A percentile compares a stretch with the other conserved stretches of the same genome.
phyloP scores from a whole-genome alignment of 2,113 vertebrate genomes.

The Semnornis frantzii region DNA sequence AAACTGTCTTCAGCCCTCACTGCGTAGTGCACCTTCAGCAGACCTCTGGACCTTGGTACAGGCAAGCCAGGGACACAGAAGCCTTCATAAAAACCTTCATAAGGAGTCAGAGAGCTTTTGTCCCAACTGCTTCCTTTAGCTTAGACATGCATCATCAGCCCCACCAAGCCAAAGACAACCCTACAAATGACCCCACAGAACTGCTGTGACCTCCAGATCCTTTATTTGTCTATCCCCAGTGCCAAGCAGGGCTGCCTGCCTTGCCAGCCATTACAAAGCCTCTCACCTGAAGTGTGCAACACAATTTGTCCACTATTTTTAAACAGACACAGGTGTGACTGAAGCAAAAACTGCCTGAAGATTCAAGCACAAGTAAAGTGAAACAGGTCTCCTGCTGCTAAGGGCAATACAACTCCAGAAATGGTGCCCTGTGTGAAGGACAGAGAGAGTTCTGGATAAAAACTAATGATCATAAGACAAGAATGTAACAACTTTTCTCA shows the following conservation, averaged over 20 bases:
- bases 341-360: neutral
- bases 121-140: neutral
- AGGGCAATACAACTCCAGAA: neutral
- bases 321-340: neutral
- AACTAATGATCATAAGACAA: neutral
- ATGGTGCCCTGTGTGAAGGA: neutral
- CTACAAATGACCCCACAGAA: neutral
- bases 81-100: neutral
- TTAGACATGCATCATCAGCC: neutral
- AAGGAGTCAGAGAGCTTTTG: neutral
- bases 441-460: neutral
- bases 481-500: neutral
- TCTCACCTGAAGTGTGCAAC: neutral
- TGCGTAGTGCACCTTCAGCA: neutral
- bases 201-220: neutral
- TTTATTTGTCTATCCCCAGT: neutral
- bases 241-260: neutral
- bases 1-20: neutral
- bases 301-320: neutral
- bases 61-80: neutral
- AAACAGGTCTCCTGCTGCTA: neutral
- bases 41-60: neutral
- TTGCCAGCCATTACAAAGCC: neutral
- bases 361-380: neutral
- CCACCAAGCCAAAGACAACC: neutral